A percentile compares a stretch with the other conserved stretches of the same genome.
Conservation (phyloP, 2,888 invertebrate genomes). For the Cheiracanthium punctorium region DNA sequence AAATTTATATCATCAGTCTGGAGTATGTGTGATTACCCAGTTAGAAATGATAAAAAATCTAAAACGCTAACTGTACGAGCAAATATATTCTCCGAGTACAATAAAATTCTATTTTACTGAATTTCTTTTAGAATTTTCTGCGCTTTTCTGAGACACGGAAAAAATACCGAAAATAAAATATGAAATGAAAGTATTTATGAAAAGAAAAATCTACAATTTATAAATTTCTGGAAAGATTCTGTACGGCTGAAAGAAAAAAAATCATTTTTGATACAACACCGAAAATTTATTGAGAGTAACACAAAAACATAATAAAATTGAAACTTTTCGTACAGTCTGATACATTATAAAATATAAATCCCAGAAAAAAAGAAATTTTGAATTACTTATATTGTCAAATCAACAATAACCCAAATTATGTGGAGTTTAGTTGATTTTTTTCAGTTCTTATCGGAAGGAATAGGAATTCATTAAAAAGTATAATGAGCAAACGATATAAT, state of each 20-base stretch:
- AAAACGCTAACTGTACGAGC: too few species aligned
- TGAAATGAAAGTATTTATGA: background rate
- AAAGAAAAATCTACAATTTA: slow-evolving; percentile 31
- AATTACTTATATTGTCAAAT: slow-evolving; percentile 67
- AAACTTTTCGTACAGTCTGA: background rate
- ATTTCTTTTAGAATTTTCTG: background rate
- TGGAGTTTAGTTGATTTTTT: slow-evolving; percentile 51
- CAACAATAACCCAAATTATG: slow-evolving; percentile 67
- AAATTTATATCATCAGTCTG: too few species aligned
- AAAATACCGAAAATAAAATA: background rate
- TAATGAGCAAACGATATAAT: slow-evolving; percentile 59
- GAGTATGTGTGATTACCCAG: too few species aligned
- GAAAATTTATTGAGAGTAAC: slow-evolving; percentile 16
- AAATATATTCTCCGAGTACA: background rate
- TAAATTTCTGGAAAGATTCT: slow-evolving; percentile 16
- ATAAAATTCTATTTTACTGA: background rate
- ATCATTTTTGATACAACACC: slow-evolving; percentile 30
- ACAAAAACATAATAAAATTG: background rate
- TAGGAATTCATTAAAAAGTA: slow-evolving; percentile 66
- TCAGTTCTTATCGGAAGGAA: slow-evolving; percentile 25
- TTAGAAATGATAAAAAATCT: too few species aligned
- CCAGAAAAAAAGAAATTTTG: slow-evolving; percentile 25
- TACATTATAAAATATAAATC: slow-evolving; percentile 7
- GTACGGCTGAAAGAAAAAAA: slow-evolving; percentile 27
- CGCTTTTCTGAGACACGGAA: background rate